Evolutionary conservation across 2,797 vertebrate genomes (phyloP).

Genomic region (Neostethus bicornis): DNA sequence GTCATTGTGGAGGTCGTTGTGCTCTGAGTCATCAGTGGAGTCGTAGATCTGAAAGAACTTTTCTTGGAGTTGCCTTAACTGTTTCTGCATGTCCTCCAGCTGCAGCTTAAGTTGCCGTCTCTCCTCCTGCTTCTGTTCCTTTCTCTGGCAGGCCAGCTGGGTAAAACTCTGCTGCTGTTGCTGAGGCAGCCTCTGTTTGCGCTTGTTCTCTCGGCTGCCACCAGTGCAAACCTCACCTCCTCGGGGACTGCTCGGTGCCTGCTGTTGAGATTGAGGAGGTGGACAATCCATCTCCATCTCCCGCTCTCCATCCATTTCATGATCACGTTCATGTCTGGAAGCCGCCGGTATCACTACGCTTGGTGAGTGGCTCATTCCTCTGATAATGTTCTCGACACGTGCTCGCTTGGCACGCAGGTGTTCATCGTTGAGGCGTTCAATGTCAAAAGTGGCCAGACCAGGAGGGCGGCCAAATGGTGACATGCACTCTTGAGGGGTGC

Average conservation of each 20-base stretch:
- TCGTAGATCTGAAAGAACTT: conserved; percentile 99
- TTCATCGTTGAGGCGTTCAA: conserved; percentile 95
- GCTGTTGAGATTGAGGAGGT: conserved; percentile 91
- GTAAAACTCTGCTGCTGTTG: conserved; percentile 99
- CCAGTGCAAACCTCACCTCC: conserved; percentile 77
- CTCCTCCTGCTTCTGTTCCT: conserved; percentile 97
- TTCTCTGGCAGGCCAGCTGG: conserved; percentile 95
- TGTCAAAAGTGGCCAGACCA: conserved; percentile 89
- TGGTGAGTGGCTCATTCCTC: conserved; percentile 98
- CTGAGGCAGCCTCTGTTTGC: conserved; percentile 97
- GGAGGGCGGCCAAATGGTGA: conserved; percentile 94
- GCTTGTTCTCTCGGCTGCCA: conserved; percentile 94
- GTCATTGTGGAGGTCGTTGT: conserved; percentile 79
- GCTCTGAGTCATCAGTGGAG: conserved; percentile 95
- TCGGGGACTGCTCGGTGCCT: conserved; percentile 88
- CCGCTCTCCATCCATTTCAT: conserved; percentile 87
- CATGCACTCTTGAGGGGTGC: conserved; percentile 94
- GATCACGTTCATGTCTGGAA: conserved; percentile 86
- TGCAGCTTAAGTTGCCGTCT: conserved; percentile 96
- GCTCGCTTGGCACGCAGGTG: conserved; percentile 98
- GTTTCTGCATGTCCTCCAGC: conserved; percentile 99
- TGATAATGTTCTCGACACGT: conserved; percentile 98
- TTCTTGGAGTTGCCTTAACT: conserved; percentile 98
- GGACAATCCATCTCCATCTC: conserved; percentile 87
- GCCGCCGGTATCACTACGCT: conserved; percentile 82